Percentiles rank a stretch among this genome's conserved stretches.
These are phyloP conservation scores for Acrobasis suavella DNA, from an alignment of 2,888 invertebrate genomes.

Conservation along the genomic window DNA sequence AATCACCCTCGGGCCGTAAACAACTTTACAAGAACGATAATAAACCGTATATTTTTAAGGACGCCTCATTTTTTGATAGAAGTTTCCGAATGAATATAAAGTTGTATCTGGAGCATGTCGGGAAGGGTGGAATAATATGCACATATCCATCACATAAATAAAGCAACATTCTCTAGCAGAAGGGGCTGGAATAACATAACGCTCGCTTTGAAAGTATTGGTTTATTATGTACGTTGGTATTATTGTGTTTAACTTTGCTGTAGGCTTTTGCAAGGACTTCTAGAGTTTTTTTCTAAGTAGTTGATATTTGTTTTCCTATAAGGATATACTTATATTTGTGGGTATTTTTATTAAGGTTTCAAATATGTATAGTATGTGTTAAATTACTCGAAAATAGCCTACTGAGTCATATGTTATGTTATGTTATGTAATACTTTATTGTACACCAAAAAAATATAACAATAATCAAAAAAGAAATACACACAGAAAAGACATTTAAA, in stretches of 20 bases:
- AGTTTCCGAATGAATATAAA: slow-evolving; percentile 30
- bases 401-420: too few relatives aligned
- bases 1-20: slow-evolving; percentile 53
- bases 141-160: slow-evolving; percentile 21
- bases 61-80: slow-evolving; percentile 33
- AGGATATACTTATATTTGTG: too few relatives aligned
- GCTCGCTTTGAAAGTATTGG: slow-evolving; percentile 14
- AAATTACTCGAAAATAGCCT: too few relatives aligned
- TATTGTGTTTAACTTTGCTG: slow-evolving; percentile 17
- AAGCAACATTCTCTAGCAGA: slow-evolving; percentile 8
- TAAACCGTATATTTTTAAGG: slow-evolving; percentile 44
- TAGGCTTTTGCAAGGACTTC: background rate
- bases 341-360: too few relatives aligned
- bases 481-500: too few relatives aligned
- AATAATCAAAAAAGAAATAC: too few relatives aligned
- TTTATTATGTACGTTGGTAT: slow-evolving; percentile 19
- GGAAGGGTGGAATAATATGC: slow-evolving; percentile 21
- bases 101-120: slow-evolving; percentile 24
- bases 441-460: too few relatives aligned
- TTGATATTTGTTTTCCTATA: too few relatives aligned
- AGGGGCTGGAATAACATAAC: slow-evolving; percentile 19
- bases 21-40: slow-evolving; percentile 48
- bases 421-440: too few relatives aligned
- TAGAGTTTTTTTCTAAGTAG: background rate
- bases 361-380: too few relatives aligned